Base-by-base conservation (phyloP, 2,797 vertebrate species). In the Myoxocephalus aenaeus region DNA sequence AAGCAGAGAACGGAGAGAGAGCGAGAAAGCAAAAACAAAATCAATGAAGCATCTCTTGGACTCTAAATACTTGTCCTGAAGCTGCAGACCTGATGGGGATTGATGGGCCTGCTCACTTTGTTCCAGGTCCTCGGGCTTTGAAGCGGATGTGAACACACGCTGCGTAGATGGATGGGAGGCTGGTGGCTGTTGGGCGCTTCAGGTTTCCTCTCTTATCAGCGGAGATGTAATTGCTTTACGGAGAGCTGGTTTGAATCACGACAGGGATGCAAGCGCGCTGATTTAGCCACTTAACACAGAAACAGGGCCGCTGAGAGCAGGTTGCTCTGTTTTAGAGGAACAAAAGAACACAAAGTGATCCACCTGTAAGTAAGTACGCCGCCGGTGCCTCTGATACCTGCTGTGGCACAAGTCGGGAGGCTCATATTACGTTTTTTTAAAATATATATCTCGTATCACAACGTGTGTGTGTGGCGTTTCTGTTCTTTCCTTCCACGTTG, bases 161-260 rank as follows among this genome's bases (percentile, higher is more conserved):
- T 38, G 81, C 83, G 79, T 81, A 75, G 78, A 86, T 86, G 89
- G 87, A 92, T 91, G 87, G 79, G 63, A 42, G 61, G 80, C 87
- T 86, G 84, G 82, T 79, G 65, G 79, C 87, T 86, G 84, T 82
- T 79, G 65, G 79, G 51, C 63, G 72, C 78, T 86, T 83, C 79
- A 83, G 87, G 85, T 11, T 89, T 82, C 82, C 81, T 86, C 85
- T 88, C 89, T 93, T 92, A 93, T 94, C 86, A 84, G 73, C 83
- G 65, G 79, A 86, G 91, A 89, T 89, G 79, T 93, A 94, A 95
- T 92, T 93, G 91, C 92, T 92, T 94, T 92, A 90, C 82, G 79
- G 67, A 77, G 89, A 65, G 77, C 92, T 91, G 89, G 83, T 86
- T 89, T 92, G 88, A 89, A 90, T 89, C 86, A 87, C 82, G 82